A percentile compares a stretch with the other conserved stretches of the same genome.
Evolutionary conservation across 2,797 vertebrate genomes (phyloP).

Genomic region (Cygnus olor): DNA sequence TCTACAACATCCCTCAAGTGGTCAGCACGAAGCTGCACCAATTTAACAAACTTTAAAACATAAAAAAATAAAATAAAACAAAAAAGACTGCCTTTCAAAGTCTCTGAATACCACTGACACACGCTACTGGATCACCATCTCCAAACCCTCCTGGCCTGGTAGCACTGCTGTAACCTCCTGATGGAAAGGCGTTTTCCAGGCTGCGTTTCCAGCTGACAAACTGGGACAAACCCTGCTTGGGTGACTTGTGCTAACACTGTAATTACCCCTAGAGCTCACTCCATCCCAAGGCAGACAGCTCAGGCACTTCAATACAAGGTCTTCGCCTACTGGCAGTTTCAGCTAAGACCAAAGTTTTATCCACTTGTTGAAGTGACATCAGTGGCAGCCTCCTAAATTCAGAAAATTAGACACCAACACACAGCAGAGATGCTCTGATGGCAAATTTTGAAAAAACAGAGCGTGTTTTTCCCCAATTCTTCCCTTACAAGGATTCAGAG

Average conservation of each 20-base stretch:
- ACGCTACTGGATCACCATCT: not conserved
- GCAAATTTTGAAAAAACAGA: not conserved
- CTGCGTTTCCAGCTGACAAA: not conserved
- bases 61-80: not conserved
- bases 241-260: not conserved
- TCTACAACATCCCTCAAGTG: not conserved
- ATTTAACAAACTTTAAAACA: not conserved
- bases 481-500: not conserved
- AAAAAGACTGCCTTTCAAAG: not conserved
- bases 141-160: not conserved
- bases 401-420: not conserved
- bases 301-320: not conserved
- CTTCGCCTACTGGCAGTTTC: not conserved
- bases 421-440: not conserved
- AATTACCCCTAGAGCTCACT: not conserved
- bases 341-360: not conserved
- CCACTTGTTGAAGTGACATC: not conserved
- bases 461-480: not conserved
- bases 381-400: not conserved
- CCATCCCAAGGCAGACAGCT: not conserved
- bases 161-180: not conserved
- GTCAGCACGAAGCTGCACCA: not conserved
- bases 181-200: not conserved
- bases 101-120: not conserved
- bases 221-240: not conserved